These are phyloP conservation scores for Cistogaster globosa DNA, from an alignment of 2,888 invertebrate species.

Conservation along the genomic window DNA sequence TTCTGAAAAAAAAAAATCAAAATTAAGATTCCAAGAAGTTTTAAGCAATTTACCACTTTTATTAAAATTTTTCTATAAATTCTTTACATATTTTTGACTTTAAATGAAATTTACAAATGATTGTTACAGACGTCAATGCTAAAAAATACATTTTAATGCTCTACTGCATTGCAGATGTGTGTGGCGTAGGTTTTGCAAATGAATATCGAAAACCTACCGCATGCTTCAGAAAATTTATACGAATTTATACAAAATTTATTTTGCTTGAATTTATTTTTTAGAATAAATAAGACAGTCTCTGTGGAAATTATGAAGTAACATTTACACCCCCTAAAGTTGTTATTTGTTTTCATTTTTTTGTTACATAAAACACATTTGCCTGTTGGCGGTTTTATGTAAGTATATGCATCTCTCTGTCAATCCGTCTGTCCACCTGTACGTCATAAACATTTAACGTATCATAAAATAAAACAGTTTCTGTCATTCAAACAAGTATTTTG, in stretches of 20 bases:
- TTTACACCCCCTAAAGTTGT: conserved; percentile 6
- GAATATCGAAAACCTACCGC: not conserved
- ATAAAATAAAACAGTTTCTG: conserved; percentile 42
- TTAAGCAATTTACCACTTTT: too few species aligned
- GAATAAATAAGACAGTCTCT: conserved; percentile 30
- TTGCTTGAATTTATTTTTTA: not conserved
- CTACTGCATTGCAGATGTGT: conserved; percentile 50
- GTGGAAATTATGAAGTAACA: conserved; percentile 7
- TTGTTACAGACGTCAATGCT: not conserved
- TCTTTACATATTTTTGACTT: not conserved
- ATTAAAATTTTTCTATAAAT: not conserved
- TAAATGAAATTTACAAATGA: not conserved
- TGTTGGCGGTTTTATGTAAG: not conserved
- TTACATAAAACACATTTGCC: not conserved
- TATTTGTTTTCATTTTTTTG: not conserved
- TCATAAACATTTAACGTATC: conserved; percentile 35
- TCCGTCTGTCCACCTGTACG: not conserved
- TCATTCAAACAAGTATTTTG: conserved; percentile 40
- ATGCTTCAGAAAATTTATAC: not conserved
- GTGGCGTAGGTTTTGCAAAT: conserved; percentile 20
- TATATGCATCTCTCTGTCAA: not conserved
- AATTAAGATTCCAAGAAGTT: too few species aligned
- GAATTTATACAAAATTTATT: not conserved
- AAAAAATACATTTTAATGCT: conserved; percentile 18
- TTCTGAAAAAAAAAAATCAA: too few species aligned